Conservation (phyloP, 2,113 vertebrate genomes). For the Gallinago media region DNA sequence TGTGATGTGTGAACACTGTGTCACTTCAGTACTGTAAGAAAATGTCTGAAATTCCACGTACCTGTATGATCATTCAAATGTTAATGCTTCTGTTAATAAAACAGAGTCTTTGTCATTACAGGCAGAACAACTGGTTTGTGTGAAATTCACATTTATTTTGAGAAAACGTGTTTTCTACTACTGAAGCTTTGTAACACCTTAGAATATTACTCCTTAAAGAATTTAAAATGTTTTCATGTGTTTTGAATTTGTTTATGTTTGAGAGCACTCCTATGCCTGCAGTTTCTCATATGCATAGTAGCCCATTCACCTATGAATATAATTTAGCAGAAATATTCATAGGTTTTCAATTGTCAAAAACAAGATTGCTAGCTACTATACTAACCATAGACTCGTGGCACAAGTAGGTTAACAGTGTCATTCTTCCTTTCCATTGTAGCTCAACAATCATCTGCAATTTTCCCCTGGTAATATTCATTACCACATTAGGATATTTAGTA, state of each 20-base stretch:
- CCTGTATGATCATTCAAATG: background rate
- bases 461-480: background rate
- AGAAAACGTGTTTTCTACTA: background rate
- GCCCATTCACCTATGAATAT: background rate
- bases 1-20: background rate
- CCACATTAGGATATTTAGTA: background rate
- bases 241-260: background rate
- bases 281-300: background rate
- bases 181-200: background rate
- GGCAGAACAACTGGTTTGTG: fast-evolving
- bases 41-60: background rate
- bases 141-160: background rate
- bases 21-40: background rate
- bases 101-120: background rate
- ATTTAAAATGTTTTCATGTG: background rate
- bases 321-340: background rate
- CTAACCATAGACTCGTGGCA: background rate
- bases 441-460: background rate
- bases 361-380: background rate
- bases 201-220: background rate
- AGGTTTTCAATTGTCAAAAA: background rate
- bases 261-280: background rate
- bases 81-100: background rate
- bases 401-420: background rate
- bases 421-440: background rate